Conservation (phyloP, 2,113 vertebrate species). For the Gymnocephalus cernua region DNA sequence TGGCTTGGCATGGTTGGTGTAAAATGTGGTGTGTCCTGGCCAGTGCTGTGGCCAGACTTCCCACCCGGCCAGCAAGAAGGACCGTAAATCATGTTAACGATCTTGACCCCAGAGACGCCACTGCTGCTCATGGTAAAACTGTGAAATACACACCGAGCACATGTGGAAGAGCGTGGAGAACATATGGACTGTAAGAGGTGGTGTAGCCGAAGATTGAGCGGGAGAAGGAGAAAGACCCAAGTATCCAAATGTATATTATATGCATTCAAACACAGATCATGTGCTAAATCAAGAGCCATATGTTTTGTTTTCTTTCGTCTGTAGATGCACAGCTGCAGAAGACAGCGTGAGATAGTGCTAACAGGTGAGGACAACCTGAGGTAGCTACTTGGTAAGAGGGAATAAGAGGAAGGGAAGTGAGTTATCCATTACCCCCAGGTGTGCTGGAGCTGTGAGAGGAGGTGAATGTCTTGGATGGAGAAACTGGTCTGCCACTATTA, state of each 20-base stretch:
- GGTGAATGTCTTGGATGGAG: slow-evolving; percentile 68
- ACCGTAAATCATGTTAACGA: slow-evolving; percentile 73
- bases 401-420: slow-evolving; percentile 32
- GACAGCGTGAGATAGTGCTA: slow-evolving; percentile 12
- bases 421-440: slow-evolving; percentile 75
- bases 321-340: slow-evolving; percentile 27
- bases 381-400: slow-evolving; percentile 28
- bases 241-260: slow-evolving; percentile 26
- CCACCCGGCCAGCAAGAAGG: slow-evolving; percentile 41
- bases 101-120: slow-evolving; percentile 45
- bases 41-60: slow-evolving; percentile 61
- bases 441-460: slow-evolving; percentile 69
- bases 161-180: slow-evolving; percentile 53
- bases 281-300: slow-evolving; percentile 17
- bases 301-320: slow-evolving; percentile 44
- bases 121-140: slow-evolving; percentile 47
- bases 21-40: slow-evolving; percentile 70
- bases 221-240: slow-evolving; percentile 1
- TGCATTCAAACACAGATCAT: slow-evolving; percentile 14
- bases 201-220: slow-evolving; percentile 3
- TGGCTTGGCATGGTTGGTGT: slow-evolving; percentile 63
- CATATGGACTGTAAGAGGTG: slow-evolving; percentile 24
- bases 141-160: slow-evolving; percentile 60
- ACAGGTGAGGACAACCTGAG: slow-evolving; percentile 41
- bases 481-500: slow-evolving; percentile 57